Conservation (phyloP, 2,797 vertebrate species). For the Salmo trutta region DNA sequence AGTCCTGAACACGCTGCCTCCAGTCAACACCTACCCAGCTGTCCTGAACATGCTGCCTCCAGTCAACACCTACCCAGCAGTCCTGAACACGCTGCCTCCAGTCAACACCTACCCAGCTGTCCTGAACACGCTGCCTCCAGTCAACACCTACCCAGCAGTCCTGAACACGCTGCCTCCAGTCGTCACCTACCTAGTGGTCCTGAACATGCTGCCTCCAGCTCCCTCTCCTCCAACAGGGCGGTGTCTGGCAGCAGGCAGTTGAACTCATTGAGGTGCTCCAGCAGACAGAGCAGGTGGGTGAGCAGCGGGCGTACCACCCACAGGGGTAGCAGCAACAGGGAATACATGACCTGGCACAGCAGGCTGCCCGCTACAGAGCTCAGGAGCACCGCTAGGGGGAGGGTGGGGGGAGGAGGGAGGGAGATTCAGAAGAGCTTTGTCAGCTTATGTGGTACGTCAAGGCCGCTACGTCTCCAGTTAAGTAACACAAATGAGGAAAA, state of each 20-base stretch:
- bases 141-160: conserved; percentile 57
- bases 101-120: conserved; percentile 54
- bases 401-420: conserved; percentile 2
- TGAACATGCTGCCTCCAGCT: conserved; percentile 53
- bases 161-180: conserved; percentile 53
- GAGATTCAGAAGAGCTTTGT: neutral
- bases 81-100: conserved; percentile 60
- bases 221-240: conserved; percentile 70
- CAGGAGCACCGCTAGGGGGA: conserved; percentile 73
- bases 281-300: conserved; percentile 73
- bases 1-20: conserved; percentile 58
- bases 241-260: conserved; percentile 78
- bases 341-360: conserved; percentile 81
- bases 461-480: neutral
- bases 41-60: conserved; percentile 57
- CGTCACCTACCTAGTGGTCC: conserved; percentile 59
- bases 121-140: conserved; percentile 57
- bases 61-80: conserved; percentile 50
- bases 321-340: conserved; percentile 78
- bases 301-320: conserved; percentile 75
- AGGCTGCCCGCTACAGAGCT: conserved; percentile 79
- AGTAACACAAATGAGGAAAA: neutral
- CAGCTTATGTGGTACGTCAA: too few species aligned
- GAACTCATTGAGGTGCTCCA: conserved; percentile 79
- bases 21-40: conserved; percentile 52